phyloP scores from a whole-genome alignment of 2,888 invertebrate species.

The Acanthosoma haemorrhoidale region DNA sequence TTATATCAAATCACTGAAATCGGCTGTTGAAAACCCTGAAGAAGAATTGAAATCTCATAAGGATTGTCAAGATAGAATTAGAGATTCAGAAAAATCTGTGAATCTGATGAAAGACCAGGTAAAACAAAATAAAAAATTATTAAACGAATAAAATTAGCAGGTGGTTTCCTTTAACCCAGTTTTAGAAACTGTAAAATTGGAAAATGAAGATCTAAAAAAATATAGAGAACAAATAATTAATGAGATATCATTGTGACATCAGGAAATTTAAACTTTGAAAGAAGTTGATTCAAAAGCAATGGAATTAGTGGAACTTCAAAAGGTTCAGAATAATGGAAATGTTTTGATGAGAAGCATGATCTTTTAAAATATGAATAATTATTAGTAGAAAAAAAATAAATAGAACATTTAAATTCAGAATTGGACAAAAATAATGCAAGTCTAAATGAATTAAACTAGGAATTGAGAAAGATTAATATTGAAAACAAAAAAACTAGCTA shows the following conservation, averaged over 20 bases:
- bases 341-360: conserved; percentile 43
- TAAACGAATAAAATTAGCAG: neutral
- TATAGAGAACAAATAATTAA: conserved; percentile 47
- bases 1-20: neutral
- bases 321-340: conserved; percentile 47
- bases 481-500: too few species aligned
- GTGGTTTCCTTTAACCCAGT: conserved; percentile 16
- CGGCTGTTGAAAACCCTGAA: neutral
- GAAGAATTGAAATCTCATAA: conserved; percentile 8
- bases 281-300: neutral
- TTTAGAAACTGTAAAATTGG: conserved; percentile 40
- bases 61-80: neutral
- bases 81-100: neutral
- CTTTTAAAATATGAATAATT: conserved; percentile 37
- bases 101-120: neutral
- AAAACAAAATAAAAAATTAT: neutral
- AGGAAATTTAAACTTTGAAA: neutral
- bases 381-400: too few species aligned
- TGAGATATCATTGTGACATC: conserved; percentile 41
- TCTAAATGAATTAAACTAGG: too few species aligned
- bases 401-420: too few species aligned
- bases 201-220: conserved; percentile 44
- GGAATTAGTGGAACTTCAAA: conserved; percentile 33
- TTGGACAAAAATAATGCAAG: too few species aligned
- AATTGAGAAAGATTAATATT: too few species aligned